Evolutionary conservation across 2,888 invertebrate species (phyloP), one percentile per base, ranked within the genome.

Genomic region (Onthophagus sagittarius): DNA sequence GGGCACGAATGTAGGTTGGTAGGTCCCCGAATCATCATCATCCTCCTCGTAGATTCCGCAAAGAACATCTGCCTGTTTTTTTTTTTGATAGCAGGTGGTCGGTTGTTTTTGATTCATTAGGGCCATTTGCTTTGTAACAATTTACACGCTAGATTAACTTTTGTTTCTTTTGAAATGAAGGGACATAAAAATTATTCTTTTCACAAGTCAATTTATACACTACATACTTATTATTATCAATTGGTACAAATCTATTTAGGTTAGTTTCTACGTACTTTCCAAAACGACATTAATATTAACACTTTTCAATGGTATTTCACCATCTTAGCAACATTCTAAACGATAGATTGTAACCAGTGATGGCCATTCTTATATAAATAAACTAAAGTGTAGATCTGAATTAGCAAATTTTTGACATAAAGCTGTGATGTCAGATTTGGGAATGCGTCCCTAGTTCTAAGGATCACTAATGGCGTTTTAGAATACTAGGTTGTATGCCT

Each of bases 21-120:
- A 32, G 67, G 67, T 67, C 5, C 14, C 67, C 32, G 23, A 67
- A 67, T 32, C 23, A n/a, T 23, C 67, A 23, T 23, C 23, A 23
- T 23, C 23, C 23, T 23, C 23, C 23, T 23, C 23, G 23, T 23
- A 23, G 23, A 23, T 23, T 23, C 31, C 15, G 67, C 32, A 67
- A 23, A 15, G 13, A 67, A 67, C 67, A 67, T 67, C 67, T 67
- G 67, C 67, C 67, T 23, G n/a, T 2, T 31, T 67, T 64, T 64
- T n/a, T 64, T 67, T 64, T 64, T 67, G 39, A 53, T 23, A 32
- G 31, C 67, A 67, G 67, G 67, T 67, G 67, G 67, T 13, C 32
- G 67, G 31, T 31, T 67, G 23, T 67, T 67, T 53, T 53, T 53
- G 39, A 53, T 53, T 53, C 39, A 53, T 33, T 33, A 33, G 33